Evolutionary conservation across 2,797 vertebrate genomes (phyloP).

Genomic region (Rhabdophis nuchalis): DNA sequence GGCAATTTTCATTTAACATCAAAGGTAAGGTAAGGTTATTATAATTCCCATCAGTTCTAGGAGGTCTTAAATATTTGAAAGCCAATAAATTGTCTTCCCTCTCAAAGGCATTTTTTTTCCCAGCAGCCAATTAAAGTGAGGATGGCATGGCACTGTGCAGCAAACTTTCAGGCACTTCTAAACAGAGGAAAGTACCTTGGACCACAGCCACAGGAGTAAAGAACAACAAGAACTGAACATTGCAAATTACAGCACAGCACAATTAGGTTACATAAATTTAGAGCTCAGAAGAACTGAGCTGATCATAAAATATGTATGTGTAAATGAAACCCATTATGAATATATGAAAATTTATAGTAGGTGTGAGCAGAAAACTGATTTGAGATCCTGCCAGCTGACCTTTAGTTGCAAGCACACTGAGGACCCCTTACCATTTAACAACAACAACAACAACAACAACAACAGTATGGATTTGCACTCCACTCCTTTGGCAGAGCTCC

Average conservation of each 20-base stretch:
- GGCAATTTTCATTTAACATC: slow-evolving; percentile 13
- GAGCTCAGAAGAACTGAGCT: not conserved
- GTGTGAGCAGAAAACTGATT: slow-evolving; percentile 32
- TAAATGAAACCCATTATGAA: slow-evolving; percentile 30
- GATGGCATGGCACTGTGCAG: slow-evolving; percentile 7
- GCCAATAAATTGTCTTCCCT: slow-evolving; percentile 18
- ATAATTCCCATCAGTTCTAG: slow-evolving; percentile 29
- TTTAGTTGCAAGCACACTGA: slow-evolving; percentile 13
- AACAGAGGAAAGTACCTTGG: not conserved
- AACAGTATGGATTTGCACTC: not conserved
- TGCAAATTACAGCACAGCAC: slow-evolving; percentile 22
- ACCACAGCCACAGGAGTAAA: slow-evolving; percentile 3
- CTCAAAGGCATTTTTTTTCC: slow-evolving; percentile 27
- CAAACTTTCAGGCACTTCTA: not conserved
- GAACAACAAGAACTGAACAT: slow-evolving; percentile 22
- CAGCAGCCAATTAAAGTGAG: slow-evolving; percentile 29
- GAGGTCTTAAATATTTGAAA: slow-evolving; percentile 50
- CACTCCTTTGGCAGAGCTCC: not conserved
- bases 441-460: not conserved
- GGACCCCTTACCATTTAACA: not conserved
- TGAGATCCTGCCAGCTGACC: slow-evolving; percentile 25
- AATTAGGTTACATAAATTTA: slow-evolving; percentile 47
- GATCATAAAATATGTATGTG: slow-evolving; percentile 19
- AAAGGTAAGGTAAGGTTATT: slow-evolving; percentile 36
- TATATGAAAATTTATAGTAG: not conserved